Evolutionary conservation across 2,888 invertebrate species (phyloP).

Genomic region (Xanthia icteritia): DNA sequence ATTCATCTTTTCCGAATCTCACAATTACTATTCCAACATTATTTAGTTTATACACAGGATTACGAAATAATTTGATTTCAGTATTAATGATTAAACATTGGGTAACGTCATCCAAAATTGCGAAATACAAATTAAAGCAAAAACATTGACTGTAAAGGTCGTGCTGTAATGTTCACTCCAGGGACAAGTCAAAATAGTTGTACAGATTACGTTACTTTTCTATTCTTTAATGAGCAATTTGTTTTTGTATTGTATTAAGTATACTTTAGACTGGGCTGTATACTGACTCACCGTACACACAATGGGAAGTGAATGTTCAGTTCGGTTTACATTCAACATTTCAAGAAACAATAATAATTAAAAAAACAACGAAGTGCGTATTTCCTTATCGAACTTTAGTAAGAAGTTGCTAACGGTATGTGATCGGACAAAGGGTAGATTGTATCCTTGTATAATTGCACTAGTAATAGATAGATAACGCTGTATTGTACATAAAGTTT

Average conservation of each 20-base stretch:
- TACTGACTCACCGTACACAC: constrained; percentile 3
- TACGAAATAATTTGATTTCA: background rate
- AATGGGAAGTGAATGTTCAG: background rate
- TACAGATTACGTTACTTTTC: background rate
- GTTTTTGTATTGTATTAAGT: background rate
- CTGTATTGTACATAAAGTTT: constrained; percentile 1
- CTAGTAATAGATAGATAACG: background rate
- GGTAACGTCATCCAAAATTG: constrained; percentile 1
- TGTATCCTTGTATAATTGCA: constrained; percentile 4
- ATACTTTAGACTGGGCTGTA: background rate
- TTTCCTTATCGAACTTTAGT: constrained; percentile 13
- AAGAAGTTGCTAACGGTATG: background rate
- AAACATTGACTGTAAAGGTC: background rate
- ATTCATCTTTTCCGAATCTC: background rate
- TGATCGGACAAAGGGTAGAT: background rate
- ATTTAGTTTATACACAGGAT: background rate
- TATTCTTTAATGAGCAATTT: background rate
- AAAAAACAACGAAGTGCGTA: background rate
- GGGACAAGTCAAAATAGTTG: too few species aligned
- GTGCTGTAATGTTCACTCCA: background rate
- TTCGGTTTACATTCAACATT: background rate
- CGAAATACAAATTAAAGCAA: constrained; percentile 1
- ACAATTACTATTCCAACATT: background rate
- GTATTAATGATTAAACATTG: background rate
- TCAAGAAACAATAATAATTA: constrained; percentile 17